Evolutionary conservation across 2,113 vertebrate species (phyloP).

Genomic region (Syngnathus floridae): DNA sequence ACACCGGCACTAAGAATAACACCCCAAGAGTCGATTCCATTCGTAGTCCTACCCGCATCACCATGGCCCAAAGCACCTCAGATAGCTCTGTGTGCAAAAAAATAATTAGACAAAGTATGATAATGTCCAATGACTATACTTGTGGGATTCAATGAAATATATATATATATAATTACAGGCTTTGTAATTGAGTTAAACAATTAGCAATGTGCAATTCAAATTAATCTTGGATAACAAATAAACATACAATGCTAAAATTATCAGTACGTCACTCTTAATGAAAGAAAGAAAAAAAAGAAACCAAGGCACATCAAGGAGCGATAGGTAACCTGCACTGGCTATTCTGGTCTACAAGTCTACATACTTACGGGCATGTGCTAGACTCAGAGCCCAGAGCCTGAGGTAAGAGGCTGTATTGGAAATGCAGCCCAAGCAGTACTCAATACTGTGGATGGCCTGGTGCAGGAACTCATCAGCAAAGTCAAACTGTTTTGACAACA

Average conservation of each 20-base stretch:
- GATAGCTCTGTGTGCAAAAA: constrained; percentile 77
- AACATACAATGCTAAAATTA: no score
- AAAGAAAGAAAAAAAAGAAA: no score
- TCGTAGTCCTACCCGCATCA: constrained; percentile 83
- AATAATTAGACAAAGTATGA: neutral
- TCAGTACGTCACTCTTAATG: no score
- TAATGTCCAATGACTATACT: neutral
- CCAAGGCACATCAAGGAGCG: no score
- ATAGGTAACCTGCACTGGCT: neutral
- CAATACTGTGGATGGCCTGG: constrained; percentile 91
- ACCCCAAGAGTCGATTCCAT: constrained; percentile 74
- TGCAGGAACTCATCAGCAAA: constrained; percentile 84
- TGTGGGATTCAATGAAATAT: no score
- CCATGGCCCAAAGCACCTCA: constrained; percentile 91
- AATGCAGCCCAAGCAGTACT: constrained; percentile 92
- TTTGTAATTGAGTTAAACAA: no score
- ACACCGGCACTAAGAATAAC: constrained; percentile 79
- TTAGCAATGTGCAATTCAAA: no score
- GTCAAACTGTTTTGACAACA: constrained; percentile 73
- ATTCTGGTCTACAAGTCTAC: neutral
- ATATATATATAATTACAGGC: no score
- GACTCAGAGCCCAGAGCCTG: constrained; percentile 92
- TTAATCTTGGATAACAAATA: no score
- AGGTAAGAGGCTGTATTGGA: constrained; percentile 97
- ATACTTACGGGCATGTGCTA: constrained; percentile 94